Percentiles rank a stretch among this genome's conserved stretches.
Conservation (phyloP, 37 sponge, comb jelly and placozoan species). For the Hexactinellida sp. region DNA sequence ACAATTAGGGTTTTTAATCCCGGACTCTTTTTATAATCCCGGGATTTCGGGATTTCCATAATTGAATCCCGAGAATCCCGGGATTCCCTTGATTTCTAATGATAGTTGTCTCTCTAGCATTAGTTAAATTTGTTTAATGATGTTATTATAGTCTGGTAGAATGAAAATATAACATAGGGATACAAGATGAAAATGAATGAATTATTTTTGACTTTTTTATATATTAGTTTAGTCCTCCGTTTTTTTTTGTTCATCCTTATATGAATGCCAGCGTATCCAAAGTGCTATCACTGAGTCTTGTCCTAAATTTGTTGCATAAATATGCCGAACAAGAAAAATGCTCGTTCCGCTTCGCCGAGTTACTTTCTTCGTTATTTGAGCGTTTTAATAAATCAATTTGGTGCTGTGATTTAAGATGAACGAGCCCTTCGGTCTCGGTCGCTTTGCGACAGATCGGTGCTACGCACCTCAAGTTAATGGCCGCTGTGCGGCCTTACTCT, state of each 20-base stretch:
- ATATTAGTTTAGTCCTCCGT: no score
- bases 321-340: constrained; percentile 2
- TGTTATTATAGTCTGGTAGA: neutral
- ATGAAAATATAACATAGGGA: constrained; percentile 11
- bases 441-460: no score
- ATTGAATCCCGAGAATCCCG: neutral
- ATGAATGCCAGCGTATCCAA: neutral
- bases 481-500: no score
- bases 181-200: constrained; percentile 10
- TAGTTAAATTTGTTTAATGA: neutral
- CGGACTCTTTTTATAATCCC: constrained; percentile 16
- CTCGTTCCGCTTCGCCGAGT: neutral
- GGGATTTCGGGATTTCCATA: constrained; percentile 18
- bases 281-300: constrained; percentile 15
- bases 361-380: no score
- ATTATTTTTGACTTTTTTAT: neutral
- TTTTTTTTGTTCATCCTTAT: neutral
- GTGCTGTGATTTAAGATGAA: no score
- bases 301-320: constrained; percentile 10
- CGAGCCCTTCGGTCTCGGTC: no score
- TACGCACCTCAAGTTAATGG: no score
- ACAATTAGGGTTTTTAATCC: neutral
- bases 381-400: no score
- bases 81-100: neutral
- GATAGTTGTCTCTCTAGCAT: constrained; percentile 12